Conservation (phyloP, 2,888 invertebrate genomes). For the Anorthoa munda region DNA sequence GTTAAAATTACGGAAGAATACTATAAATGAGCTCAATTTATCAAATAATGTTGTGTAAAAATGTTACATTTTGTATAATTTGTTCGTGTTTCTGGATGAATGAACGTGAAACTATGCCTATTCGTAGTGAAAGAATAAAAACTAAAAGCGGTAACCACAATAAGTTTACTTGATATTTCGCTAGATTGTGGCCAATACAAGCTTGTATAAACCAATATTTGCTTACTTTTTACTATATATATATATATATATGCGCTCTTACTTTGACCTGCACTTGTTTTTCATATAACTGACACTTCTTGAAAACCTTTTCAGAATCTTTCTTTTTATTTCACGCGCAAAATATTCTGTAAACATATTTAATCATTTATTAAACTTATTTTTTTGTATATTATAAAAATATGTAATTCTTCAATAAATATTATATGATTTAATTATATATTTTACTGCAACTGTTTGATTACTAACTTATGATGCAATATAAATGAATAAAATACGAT, state of each 20-base stretch:
- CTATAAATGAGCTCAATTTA: neutral
- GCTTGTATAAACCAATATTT: neutral
- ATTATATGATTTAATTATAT: conserved; percentile 15
- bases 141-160: conserved; percentile 25
- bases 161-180: conserved; percentile 1
- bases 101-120: conserved; percentile 32
- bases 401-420: conserved; percentile 11
- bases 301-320: conserved; percentile 38
- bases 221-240: neutral
- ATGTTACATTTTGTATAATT: conserved; percentile 27
- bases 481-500: conserved; percentile 1
- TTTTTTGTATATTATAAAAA: conserved; percentile 29
- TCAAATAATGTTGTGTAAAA: conserved; percentile 6
- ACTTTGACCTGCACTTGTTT: neutral
- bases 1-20: conserved; percentile 16
- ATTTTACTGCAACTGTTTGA: neutral
- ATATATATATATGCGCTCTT: neutral
- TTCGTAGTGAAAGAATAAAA: conserved; percentile 18
- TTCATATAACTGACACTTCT: conserved; percentile 21
- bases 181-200: neutral
- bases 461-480: neutral
- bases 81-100: conserved; percentile 31
- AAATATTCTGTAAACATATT: conserved; percentile 53
- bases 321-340: conserved; percentile 48
- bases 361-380: neutral